Percentiles rank a stretch among this genome's conserved stretches.
Evolutionary conservation across 2,113 vertebrate species (phyloP).

Genomic region (Caranx ignobilis): DNA sequence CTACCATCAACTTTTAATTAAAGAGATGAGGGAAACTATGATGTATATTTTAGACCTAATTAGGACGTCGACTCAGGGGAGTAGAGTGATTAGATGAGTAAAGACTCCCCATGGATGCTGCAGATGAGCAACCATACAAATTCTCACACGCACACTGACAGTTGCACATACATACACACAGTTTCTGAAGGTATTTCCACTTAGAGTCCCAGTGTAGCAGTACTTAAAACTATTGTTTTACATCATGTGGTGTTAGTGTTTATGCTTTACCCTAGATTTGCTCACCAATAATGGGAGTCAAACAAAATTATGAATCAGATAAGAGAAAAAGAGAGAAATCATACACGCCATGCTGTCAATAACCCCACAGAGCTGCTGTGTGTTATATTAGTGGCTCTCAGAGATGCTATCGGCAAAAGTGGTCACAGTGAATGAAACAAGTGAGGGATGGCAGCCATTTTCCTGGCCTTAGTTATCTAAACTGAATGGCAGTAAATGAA

Average conservation of each 20-base stretch:
- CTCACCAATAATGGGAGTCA: conserved; percentile 27
- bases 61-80: conserved; percentile 66
- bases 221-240: conserved; percentile 36
- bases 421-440: not conserved
- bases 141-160: conserved; percentile 1
- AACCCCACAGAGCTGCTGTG: conserved; percentile 6
- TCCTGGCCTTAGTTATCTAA: not conserved
- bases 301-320: conserved; percentile 19
- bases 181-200: conserved; percentile 28
- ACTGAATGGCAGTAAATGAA: not conserved
- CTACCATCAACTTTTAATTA: conserved; percentile 77
- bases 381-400: conserved; percentile 10
- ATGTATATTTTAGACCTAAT: conserved; percentile 80
- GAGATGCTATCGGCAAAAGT: not conserved
- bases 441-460: not conserved
- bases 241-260: conserved; percentile 1
- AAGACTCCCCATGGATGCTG: conserved; percentile 69
- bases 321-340: conserved; percentile 6
- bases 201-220: conserved; percentile 17
- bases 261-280: not conserved
- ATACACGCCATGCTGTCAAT: not conserved
- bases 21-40: conserved; percentile 64
- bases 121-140: conserved; percentile 42
- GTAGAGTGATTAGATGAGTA: conserved; percentile 75
- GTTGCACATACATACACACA: not conserved